Conservation (phyloP, 1,140 invertebrate species). For the Penaeus vannamei region DNA sequence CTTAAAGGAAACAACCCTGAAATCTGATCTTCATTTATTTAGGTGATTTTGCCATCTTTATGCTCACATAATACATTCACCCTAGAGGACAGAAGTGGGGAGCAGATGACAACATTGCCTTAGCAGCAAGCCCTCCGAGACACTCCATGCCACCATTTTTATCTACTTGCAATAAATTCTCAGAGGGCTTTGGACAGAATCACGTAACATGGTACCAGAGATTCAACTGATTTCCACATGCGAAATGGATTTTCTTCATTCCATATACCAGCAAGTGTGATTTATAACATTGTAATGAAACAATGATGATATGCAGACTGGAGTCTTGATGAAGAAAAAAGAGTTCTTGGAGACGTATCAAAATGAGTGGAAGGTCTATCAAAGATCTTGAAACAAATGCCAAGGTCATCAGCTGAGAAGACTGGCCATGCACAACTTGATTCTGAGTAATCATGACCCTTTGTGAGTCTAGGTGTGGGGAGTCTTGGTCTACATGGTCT, state of each 20-base stretch:
- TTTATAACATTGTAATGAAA: no score
- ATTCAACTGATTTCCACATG: constrained; percentile 48
- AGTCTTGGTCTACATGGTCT: constrained; percentile 61
- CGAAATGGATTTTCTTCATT: no score
- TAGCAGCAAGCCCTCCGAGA: constrained; percentile 59
- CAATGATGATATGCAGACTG: no score
- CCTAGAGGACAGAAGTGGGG: constrained; percentile 58
- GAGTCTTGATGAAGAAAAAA: no score
- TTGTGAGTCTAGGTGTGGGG: constrained; percentile 41
- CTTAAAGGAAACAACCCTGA: no score
- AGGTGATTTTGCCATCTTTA: constrained; percentile 50
- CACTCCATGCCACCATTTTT: constrained; percentile 38
- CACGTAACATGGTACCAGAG: constrained; percentile 36
- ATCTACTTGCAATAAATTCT: constrained; percentile 42
- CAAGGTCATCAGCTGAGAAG: constrained; percentile 41
- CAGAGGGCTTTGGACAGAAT: constrained; percentile 52
- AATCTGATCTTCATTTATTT: constrained; percentile 41
- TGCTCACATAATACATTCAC: constrained; percentile 63
- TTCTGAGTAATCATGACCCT: constrained; percentile 43
- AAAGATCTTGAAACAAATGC: constrained; percentile 23
- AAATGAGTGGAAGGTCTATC: neutral
- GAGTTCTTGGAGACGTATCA: no score
- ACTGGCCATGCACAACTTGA: constrained; percentile 47
- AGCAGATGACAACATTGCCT: constrained; percentile 54
- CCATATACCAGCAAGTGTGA: no score